phyloP scores from a whole-genome alignment of 1,140 invertebrate genomes.

The Neomicropteryx cornuta region DNA sequence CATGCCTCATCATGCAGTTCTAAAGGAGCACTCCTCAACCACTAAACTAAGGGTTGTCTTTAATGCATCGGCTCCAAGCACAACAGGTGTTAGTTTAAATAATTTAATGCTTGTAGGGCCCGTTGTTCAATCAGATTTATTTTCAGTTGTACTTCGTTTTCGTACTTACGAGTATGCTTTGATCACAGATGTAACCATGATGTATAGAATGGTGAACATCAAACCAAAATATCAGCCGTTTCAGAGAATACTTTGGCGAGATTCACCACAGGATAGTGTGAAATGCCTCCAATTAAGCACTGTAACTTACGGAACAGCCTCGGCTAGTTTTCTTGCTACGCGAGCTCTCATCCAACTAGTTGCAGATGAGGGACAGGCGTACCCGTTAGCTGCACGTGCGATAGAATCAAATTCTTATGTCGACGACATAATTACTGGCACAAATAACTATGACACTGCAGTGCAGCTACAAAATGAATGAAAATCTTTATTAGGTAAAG shows the following conservation, averaged over 20 bases:
- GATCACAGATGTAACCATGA: constrained; percentile 21
- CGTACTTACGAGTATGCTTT: constrained; percentile 17
- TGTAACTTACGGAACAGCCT: constrained; percentile 16
- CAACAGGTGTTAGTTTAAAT: constrained; percentile 19
- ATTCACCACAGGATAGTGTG: constrained; percentile 10
- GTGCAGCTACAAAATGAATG: constrained; percentile 15
- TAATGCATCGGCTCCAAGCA: constrained; percentile 18
- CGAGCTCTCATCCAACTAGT: constrained; percentile 10
- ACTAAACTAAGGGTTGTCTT: constrained; percentile 25
- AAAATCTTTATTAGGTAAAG: constrained; percentile 7
- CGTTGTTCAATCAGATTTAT: constrained; percentile 21
- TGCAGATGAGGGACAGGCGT: constrained; percentile 5
- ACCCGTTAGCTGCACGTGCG: constrained; percentile 11
- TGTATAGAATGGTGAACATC: constrained; percentile 24
- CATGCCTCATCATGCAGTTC: constrained; percentile 26
- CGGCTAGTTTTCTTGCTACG: constrained; percentile 16
- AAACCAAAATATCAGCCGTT: constrained; percentile 12
- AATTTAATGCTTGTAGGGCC: constrained; percentile 18
- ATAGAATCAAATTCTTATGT: constrained; percentile 26
- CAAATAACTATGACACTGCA: constrained; percentile 11
- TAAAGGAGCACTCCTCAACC: constrained; percentile 14
- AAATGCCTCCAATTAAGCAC: constrained; percentile 12
- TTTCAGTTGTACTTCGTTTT: constrained; percentile 21
- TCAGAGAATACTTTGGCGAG: constrained; percentile 22
- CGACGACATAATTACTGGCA: constrained; percentile 28